A percentile compares a stretch with the other conserved stretches of the same genome.
Evolutionary conservation across 2,888 invertebrate genomes (phyloP).

Genomic region (Sinhomidia bicolor): DNA sequence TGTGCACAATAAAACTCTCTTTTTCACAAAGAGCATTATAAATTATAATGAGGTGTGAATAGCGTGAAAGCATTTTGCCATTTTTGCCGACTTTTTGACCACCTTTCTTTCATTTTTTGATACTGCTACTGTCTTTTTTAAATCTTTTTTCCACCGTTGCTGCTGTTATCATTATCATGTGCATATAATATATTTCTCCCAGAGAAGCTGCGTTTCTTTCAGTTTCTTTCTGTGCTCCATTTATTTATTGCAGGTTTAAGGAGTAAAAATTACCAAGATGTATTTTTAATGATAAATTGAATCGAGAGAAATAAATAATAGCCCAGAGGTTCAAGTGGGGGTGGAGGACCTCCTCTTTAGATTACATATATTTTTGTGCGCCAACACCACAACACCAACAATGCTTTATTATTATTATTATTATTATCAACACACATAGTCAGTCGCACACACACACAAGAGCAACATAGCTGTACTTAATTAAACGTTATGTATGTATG

Average conservation of each 20-base stretch:
- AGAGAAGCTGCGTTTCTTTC: background rate
- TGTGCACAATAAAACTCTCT: background rate
- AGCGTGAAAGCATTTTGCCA: conserved; percentile 48
- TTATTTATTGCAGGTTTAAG: background rate
- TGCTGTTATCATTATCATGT: background rate
- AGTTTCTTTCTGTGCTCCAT: background rate
- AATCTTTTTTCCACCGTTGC: background rate
- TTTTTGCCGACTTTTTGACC: conserved; percentile 20
- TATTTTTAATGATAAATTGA: background rate
- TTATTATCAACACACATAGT: too few relatives aligned
- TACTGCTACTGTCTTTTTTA: background rate
- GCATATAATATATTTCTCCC: background rate
- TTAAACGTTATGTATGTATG: background rate
- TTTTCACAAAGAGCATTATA: background rate
- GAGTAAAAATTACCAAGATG: background rate
- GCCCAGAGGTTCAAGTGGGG: conserved; percentile 24
- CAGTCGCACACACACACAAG: conserved; percentile 22
- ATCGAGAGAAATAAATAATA: background rate
- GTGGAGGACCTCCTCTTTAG: conserved; percentile 28
- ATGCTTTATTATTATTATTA: too few relatives aligned
- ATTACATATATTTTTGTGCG: background rate
- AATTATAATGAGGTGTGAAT: conserved; percentile 56
- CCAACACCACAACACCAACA: background rate
- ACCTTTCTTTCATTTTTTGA: background rate
- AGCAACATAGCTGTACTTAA: conserved; percentile 39